Base-by-base conservation (phyloP, 92 coral and sea anemone species). In the Scolanthus callimorphus region DNA sequence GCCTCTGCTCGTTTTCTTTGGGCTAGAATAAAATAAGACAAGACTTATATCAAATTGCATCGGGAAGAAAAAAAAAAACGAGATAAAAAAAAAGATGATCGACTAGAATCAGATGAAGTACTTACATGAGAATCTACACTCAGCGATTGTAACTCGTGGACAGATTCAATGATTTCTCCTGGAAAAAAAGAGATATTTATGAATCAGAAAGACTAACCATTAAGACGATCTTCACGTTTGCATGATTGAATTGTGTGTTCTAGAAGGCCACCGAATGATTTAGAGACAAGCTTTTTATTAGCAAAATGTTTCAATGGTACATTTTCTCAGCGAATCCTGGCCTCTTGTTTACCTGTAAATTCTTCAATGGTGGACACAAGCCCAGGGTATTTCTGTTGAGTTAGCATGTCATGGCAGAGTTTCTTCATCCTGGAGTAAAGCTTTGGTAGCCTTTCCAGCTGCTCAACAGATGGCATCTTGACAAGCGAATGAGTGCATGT, bases 301-400 rank as follows among this genome's bases (percentile, higher is more conserved):
- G n/a, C n/a, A n/a, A n/a, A n/a, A n/a, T n/a, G n/a, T n/a, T n/a
- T n/a, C n/a, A n/a, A n/a, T n/a, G n/a, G n/a, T n/a, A n/a, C n/a
- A n/a, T n/a, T n/a, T n/a, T n/a, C n/a, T n/a, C n/a, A n/a, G n/a
- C n/a, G n/a, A n/a, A n/a, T n/a, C n/a, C n/a, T n/a, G n/a, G n/a
- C n/a, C n/a, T n/a, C n/a, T n/a, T n/a, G n/a, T n/a, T 34, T 56
- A 92, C 98, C 96, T 63, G 98, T 84, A 12, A 92, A 69, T 24
- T 77, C 81, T 21, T 84, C 78, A 23, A 92, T 49, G 17, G 87
- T 71, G 39, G 59, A 27, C 25, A 83, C 76, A 31, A 78, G 79
- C 25, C 28, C 20, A 11, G 78, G 65, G 46, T 74, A 66, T 9
- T 60, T 68, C 51, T 75, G 82, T 27, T 59, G 65, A 29, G 24